Evolutionary conservation across 2,888 invertebrate species (phyloP).

Genomic region (Ennomos fuscantarius): DNA sequence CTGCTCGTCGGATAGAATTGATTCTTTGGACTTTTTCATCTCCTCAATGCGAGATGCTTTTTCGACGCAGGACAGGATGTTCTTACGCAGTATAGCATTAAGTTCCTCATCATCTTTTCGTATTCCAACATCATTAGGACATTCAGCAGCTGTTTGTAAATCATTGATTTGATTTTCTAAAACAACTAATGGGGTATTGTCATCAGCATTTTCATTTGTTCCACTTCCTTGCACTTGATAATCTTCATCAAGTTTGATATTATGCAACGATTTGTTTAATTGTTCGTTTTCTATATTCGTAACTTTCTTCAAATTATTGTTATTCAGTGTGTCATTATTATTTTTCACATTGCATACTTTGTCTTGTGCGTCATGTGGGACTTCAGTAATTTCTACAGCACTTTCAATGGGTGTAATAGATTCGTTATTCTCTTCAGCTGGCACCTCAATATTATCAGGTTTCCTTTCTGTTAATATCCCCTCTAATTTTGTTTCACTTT

Average conservation of each 20-base stretch:
- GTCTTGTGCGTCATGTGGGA: slow-evolving; percentile 42
- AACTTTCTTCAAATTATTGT: slow-evolving; percentile 73
- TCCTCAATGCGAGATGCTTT: slow-evolving; percentile 77
- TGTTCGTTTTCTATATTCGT: slow-evolving; percentile 80
- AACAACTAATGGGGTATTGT: slow-evolving; percentile 25
- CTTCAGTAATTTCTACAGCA: slow-evolving; percentile 40
- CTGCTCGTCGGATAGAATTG: slow-evolving; percentile 61
- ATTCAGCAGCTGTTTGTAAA: slow-evolving; percentile 16
- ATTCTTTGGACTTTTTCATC: slow-evolving; percentile 68
- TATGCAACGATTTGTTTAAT: slow-evolving; percentile 69
- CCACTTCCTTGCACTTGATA: slow-evolving; percentile 44
- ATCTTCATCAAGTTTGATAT: slow-evolving; percentile 54
- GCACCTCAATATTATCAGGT: slow-evolving; percentile 70
- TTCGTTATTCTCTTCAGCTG: slow-evolving; percentile 55
- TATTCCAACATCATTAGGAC: slow-evolving; percentile 55
- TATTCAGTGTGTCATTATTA: slow-evolving; percentile 54
- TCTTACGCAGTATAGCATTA: slow-evolving; percentile 70
- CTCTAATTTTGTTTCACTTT: slow-evolving; percentile 88
- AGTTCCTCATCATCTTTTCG: slow-evolving; percentile 64
- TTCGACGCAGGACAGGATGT: slow-evolving; percentile 76
- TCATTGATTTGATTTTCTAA: slow-evolving; percentile 7
- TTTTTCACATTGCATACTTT: slow-evolving; percentile 54
- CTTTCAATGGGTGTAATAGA: slow-evolving; percentile 39
- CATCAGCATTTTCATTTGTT: slow-evolving; percentile 38
- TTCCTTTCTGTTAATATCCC: slow-evolving; percentile 75